Conservation (phyloP, 2,113 vertebrate species). For the Semicossyphus pulcher region DNA sequence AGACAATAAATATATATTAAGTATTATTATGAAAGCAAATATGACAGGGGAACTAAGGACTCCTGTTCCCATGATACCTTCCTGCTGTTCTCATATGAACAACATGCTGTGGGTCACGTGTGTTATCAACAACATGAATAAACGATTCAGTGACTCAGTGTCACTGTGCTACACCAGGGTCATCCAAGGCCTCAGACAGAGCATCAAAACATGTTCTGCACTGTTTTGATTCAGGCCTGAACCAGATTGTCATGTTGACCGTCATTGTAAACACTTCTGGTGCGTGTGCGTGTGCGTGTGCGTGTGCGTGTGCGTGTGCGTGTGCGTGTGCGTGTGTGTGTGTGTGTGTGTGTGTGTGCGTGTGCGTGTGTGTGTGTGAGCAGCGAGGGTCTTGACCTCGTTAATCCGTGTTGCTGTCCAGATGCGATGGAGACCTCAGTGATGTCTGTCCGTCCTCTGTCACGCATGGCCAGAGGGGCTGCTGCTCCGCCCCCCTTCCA, state of each 20-base stretch:
- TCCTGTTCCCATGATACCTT: not conserved
- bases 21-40: not conserved
- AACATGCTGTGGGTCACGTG: not conserved
- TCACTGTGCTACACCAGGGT: not conserved
- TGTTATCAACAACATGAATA: not conserved
- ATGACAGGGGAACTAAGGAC: not conserved
- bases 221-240: not conserved
- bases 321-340: too few species aligned
- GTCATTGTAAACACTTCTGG: slow-evolving; percentile 29
- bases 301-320: too few species aligned
- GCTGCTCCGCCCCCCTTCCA: not conserved
- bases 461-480: not conserved
- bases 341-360: slow-evolving; percentile 12
- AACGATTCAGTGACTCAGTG: not conserved
- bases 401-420: slow-evolving; percentile 46
- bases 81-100: not conserved
- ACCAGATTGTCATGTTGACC: slow-evolving; percentile 12
- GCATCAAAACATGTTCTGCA: slow-evolving; percentile 26
- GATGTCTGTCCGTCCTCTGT: slow-evolving; percentile 20
- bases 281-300: not conserved
- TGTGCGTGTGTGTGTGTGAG: slow-evolving; percentile 10
- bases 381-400: slow-evolving; percentile 26
- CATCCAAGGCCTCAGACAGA: not conserved
- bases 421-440: slow-evolving; percentile 14
- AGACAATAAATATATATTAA: too few species aligned